A percentile compares a stretch with the other conserved stretches of the same genome.
Conservation (phyloP, 2,888 invertebrate species). For the Adineta ricciae region DNA sequence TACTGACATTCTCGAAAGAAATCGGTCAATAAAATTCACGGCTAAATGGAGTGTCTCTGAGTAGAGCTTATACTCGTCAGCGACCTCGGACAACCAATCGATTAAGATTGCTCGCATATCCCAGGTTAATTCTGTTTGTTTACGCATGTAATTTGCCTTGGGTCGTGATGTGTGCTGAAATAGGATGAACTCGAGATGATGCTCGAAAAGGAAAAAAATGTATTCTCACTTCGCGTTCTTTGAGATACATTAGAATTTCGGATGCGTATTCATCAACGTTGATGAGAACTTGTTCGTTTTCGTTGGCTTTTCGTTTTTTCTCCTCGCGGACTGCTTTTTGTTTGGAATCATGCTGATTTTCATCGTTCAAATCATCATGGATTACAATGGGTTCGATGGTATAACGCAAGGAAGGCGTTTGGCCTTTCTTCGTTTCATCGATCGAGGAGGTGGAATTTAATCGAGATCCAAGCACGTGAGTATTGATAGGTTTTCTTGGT, state of each 20-base stretch:
- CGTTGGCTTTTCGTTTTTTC: not conserved
- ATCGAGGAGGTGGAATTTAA: not conserved
- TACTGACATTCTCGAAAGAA: constrained; percentile 86
- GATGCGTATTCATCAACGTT: constrained; percentile 10
- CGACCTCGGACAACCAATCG: constrained; percentile 94
- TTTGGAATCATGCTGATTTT: not conserved
- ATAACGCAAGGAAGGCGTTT: not conserved
- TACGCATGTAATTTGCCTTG: constrained; percentile 75
- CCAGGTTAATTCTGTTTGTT: constrained; percentile 80
- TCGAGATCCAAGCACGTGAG: not conserved
- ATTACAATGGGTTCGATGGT: not conserved
- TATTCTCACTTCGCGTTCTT: not conserved
- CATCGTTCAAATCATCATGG: not conserved
- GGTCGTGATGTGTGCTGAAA: constrained; percentile 51
- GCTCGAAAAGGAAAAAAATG: too few species aligned
- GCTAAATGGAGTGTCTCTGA: constrained; percentile 79
- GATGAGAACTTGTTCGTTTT: constrained; percentile 1
- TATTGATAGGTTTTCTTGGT: not conserved
- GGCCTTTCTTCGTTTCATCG: not conserved
- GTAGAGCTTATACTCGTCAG: constrained; percentile 81
- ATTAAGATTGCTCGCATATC: constrained; percentile 85
- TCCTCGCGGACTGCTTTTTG: constrained; percentile 2
- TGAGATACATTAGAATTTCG: not conserved
- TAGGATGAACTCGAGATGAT: too few species aligned
- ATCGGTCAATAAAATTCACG: constrained; percentile 84